phyloP scores from a whole-genome alignment of 2,113 vertebrate species.

The Jaculus jaculus region DNA sequence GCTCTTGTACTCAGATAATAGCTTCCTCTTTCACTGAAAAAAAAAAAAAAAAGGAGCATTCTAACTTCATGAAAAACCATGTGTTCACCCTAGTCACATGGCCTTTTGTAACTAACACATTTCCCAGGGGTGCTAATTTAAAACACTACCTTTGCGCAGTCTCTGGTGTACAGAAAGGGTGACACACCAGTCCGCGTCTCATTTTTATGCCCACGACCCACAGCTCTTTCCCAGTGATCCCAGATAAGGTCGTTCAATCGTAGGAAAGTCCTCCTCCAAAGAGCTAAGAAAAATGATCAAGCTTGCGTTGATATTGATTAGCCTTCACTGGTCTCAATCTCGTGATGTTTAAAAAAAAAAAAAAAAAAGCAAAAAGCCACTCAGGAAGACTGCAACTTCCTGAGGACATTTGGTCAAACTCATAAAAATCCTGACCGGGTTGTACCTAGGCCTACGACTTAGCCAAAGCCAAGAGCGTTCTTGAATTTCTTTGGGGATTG shows the following conservation, averaged over 20 bases:
- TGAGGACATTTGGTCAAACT: not conserved
- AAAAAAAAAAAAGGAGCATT: not conserved
- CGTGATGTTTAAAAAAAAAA: too few relatives aligned
- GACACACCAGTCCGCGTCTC: not conserved
- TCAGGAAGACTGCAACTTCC: not conserved
- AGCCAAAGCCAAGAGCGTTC: slow-evolving; percentile 32
- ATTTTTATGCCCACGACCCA: not conserved
- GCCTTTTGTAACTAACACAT: not conserved
- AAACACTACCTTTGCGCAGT: not conserved
- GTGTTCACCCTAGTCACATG: not conserved
- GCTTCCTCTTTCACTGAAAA: not conserved
- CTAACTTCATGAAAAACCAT: not conserved
- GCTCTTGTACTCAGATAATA: not conserved
- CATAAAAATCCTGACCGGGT: not conserved
- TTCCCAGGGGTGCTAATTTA: not conserved
- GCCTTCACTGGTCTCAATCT: not conserved
- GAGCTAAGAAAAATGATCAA: not conserved
- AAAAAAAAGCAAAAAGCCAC: not conserved
- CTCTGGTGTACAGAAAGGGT: not conserved
- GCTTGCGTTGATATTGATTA: not conserved
- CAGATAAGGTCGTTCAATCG: not conserved
- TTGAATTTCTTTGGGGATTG: slow-evolving; percentile 32
- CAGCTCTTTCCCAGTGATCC: not conserved
- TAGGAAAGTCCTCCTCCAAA: not conserved
- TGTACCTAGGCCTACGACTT: not conserved